Conservation (phyloP, 2,888 invertebrate genomes). For the Cloeon dipterum region DNA sequence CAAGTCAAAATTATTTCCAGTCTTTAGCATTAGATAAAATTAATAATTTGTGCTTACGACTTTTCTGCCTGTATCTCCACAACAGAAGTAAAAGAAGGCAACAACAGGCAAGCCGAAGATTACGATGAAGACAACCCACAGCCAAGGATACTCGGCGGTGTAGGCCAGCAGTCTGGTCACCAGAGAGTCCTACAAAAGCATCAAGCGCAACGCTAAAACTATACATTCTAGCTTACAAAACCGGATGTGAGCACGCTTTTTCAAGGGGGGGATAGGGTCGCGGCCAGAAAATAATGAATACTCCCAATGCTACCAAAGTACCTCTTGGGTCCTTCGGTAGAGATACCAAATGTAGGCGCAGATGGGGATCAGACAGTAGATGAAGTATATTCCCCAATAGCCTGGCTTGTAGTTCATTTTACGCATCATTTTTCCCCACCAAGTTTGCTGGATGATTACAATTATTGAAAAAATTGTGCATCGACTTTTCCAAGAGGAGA, state of each 20-base stretch:
- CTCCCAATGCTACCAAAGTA: slow-evolving; percentile 17
- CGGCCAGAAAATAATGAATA: not conserved
- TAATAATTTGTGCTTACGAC: slow-evolving; percentile 9
- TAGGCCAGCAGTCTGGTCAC: slow-evolving; percentile 50
- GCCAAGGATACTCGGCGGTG: slow-evolving; percentile 70
- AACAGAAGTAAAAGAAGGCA: slow-evolving; percentile 60
- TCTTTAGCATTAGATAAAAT: not conserved
- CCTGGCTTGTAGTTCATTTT: slow-evolving; percentile 57
- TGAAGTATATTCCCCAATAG: slow-evolving; percentile 56
- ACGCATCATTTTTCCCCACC: slow-evolving; percentile 50
- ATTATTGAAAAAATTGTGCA: no score
- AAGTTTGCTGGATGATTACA: no score
- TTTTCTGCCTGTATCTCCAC: slow-evolving; percentile 31
- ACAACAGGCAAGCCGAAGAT: slow-evolving; percentile 57
- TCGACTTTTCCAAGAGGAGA: no score
- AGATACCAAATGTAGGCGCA: slow-evolving; percentile 43
- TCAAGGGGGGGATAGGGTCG: not conserved
- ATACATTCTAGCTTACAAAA: not conserved
- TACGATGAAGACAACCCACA: slow-evolving; percentile 69
- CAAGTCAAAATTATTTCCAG: not conserved
- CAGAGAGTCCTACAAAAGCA: slow-evolving; percentile 44
- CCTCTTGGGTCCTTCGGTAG: slow-evolving; percentile 39
- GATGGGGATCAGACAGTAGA: slow-evolving; percentile 52
- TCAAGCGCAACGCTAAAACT: slow-evolving; percentile 1
- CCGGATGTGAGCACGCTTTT: not conserved